Conservation (phyloP, 2,888 invertebrate species). For the Hecatera dysodea region DNA sequence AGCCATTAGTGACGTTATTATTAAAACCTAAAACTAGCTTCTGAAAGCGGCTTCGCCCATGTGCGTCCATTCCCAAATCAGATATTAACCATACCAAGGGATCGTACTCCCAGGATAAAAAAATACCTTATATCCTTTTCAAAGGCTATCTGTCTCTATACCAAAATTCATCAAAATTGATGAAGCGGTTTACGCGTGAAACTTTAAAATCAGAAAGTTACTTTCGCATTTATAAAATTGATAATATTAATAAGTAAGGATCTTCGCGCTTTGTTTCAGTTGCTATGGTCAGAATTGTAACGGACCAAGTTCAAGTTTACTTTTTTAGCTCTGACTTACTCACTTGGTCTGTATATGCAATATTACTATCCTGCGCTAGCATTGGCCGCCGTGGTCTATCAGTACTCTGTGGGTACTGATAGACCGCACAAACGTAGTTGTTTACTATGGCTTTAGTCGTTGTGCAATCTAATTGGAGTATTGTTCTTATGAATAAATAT, state of each 20-base stretch:
- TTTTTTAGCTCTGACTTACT: not conserved
- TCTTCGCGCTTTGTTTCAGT: not conserved
- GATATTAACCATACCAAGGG: not conserved
- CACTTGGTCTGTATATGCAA: not conserved
- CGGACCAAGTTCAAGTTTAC: not conserved
- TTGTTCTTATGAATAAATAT: conserved; percentile 30
- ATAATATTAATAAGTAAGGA: no score
- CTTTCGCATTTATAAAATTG: not conserved
- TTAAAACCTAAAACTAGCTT: not conserved
- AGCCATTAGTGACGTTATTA: not conserved
- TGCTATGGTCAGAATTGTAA: not conserved
- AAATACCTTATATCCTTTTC: not conserved
- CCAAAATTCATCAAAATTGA: not conserved
- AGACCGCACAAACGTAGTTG: conserved; percentile 9
- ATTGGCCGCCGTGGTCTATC: not conserved
- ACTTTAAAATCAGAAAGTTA: no score
- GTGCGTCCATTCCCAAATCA: no score
- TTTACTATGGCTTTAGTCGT: conserved; percentile 23
- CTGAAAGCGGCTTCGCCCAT: not conserved
- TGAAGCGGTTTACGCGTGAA: not conserved
- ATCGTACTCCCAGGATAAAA: not conserved
- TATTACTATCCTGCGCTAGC: not conserved
- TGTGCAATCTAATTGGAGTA: conserved; percentile 39
- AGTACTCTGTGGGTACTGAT: not conserved
- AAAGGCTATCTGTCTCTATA: not conserved